These are phyloP conservation scores for Megathymus violae DNA, from an alignment of 1,140 invertebrate species.

Conservation along the genomic window DNA sequence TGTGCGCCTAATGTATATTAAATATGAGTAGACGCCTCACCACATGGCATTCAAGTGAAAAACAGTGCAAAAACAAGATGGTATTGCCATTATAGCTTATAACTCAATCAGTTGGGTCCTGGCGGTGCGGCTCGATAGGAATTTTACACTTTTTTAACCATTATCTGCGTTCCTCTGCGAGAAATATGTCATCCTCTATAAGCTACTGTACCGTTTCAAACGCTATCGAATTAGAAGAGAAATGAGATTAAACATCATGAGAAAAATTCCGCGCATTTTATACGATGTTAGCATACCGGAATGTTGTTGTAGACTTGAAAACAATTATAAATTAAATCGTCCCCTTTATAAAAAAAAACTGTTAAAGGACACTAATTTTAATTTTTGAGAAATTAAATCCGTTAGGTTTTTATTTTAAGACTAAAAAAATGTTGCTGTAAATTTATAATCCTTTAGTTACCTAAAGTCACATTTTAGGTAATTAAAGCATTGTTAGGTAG, in stretches of 20 bases:
- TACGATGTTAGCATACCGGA: conserved; percentile 33
- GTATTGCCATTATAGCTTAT: conserved; percentile 79
- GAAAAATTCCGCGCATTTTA: conserved; percentile 62
- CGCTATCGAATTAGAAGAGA: conserved; percentile 56
- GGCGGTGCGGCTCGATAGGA: conserved; percentile 59
- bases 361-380: too few species aligned
- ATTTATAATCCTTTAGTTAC: too few species aligned
- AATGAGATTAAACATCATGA: conserved; percentile 56
- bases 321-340: too few species aligned
- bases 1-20: conserved; percentile 74
- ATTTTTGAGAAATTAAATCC: too few species aligned
- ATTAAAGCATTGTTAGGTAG: too few species aligned
- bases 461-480: too few species aligned
- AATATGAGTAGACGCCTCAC: conserved; percentile 70
- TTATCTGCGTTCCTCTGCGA: conserved; percentile 62
- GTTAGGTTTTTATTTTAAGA: too few species aligned
- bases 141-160: conserved; percentile 77
- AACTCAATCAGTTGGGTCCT: conserved; percentile 74
- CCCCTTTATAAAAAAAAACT: too few species aligned
- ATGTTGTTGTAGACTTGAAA: background rate
- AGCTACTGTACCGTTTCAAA: conserved; percentile 47
- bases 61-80: conserved; percentile 78
- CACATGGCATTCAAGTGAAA: conserved; percentile 76
- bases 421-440: too few species aligned
- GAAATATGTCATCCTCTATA: conserved; percentile 63